Evolutionary conservation across 2,888 invertebrate genomes (phyloP), one percentile per base, ranked within the genome.

Genomic region (Hirtodrosophila alboralis): DNA sequence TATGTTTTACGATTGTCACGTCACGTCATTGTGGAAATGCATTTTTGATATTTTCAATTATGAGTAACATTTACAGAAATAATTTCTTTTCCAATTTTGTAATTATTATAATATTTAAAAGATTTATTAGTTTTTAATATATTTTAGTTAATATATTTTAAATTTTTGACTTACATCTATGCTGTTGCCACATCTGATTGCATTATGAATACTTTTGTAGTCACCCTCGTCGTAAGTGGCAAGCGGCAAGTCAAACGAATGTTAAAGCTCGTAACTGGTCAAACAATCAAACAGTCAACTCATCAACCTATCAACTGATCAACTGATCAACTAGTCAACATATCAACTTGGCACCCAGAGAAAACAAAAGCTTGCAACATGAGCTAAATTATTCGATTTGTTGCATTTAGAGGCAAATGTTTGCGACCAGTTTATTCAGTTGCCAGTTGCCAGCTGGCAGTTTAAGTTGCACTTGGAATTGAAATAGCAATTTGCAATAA

Each of bases 341-440:
- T 13, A 13, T 28, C 41, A 31, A 40, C 18, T 33, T 38, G n/a
- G 49, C 64, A 43, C 41, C 12, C 12, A 40, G 16, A 44, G 31
- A 21, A 31, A 36, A n/a, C n/a, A n/a, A n/a, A 16, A 16, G 31
- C 51, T 34, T 59, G 60, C 53, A 60, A 61, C 51, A 60, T 49
- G 61, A 83, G 65, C 58, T 58, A 65, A 72, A 76, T 83, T 79
- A 76, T 78, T 72, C 74, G 77, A 78, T 78, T 78, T 79, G 73
- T 58, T 44, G 53, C 37, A 57, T 44, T 48, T 49, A 38, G 8
- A 33, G 40, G 47, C 18, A 43, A 16, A 47, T 23, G 13, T 26
- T 43, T 14, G 37, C 53, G 69, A 33, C 34, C 52, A 48, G 48
- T 37, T 38, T 14, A 14, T 13, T 18, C 31, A 23, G 36, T 57